These are phyloP conservation scores for Sycophila texana DNA, from an alignment of 2,888 invertebrate genomes.

Conservation along the genomic window DNA sequence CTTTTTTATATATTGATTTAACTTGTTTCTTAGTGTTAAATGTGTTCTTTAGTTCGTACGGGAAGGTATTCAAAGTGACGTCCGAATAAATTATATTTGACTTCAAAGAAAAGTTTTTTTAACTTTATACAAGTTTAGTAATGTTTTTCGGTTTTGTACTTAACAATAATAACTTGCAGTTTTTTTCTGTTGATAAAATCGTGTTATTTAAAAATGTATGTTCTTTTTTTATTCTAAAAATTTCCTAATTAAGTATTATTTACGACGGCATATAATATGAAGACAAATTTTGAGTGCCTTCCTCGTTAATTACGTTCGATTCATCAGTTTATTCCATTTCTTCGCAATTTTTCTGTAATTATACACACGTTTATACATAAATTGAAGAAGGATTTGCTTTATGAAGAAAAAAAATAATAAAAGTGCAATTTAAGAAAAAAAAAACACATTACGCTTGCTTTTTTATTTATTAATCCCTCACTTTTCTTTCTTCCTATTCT, in stretches of 20 bases:
- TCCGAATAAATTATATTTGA: no score
- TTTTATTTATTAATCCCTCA: slow-evolving; percentile 71
- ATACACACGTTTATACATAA: slow-evolving; percentile 37
- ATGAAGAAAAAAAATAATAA: slow-evolving; percentile 64
- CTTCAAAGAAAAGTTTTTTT: no score
- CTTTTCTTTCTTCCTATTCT: slow-evolving; percentile 63
- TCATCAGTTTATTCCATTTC: slow-evolving; percentile 60
- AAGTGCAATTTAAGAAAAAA: slow-evolving; percentile 67
- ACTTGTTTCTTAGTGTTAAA: slow-evolving; percentile 51
- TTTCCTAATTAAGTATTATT: no score
- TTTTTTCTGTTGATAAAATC: no score
- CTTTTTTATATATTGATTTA: slow-evolving; percentile 56
- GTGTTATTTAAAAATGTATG: no score
- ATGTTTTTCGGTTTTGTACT: no score
- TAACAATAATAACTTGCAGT: no score
- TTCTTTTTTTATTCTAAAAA: no score
- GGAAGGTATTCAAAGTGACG: no score
- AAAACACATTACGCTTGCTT: slow-evolving; percentile 69
- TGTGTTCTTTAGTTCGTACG: slow-evolving; percentile 41
- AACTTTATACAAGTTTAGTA: no score
- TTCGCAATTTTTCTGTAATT: slow-evolving; percentile 60
- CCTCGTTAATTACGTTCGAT: slow-evolving; percentile 33
- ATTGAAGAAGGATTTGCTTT: slow-evolving; percentile 42
- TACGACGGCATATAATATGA: neutral
- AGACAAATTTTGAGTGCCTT: no score